These are phyloP conservation scores for Cettia cetti DNA, from an alignment of 2,113 vertebrate genomes.

Conservation along the genomic window DNA sequence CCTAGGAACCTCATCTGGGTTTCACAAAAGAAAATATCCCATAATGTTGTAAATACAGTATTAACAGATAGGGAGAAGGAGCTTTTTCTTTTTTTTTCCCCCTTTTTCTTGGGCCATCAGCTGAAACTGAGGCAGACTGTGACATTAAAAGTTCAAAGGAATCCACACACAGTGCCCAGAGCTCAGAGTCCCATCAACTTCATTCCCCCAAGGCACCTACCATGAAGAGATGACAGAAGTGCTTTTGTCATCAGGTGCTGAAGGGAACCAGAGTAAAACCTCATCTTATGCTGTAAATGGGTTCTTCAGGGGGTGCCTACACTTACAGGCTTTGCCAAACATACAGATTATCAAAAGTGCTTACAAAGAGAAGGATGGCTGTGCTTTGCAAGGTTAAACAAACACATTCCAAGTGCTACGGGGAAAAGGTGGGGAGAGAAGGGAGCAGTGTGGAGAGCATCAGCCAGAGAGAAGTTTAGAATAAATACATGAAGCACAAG, in stretches of 20 bases:
- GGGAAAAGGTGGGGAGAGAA: neutral
- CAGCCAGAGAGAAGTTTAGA: neutral
- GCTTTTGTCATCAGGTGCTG: neutral
- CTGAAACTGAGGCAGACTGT: neutral
- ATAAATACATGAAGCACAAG: neutral
- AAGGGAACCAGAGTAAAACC: neutral
- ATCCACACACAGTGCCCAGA: neutral
- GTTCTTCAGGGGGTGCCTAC: neutral
- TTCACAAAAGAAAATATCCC: neutral
- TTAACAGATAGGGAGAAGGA: neutral
- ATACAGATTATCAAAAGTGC: neutral
- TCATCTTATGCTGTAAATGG: neutral
- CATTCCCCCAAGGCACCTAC: neutral
- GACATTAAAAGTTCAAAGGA: neutral
- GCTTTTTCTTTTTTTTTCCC: rapidly evolving
- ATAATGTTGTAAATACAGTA: neutral
- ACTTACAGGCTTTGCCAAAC: neutral
- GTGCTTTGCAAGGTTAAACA: neutral
- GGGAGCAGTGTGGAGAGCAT: neutral
- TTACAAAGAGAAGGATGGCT: neutral
- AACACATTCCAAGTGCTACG: neutral
- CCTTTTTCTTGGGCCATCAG: neutral
- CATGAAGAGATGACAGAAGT: neutral
- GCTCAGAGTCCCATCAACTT: neutral
- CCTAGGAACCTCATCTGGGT: neutral